phyloP scores from a whole-genome alignment of 2,888 invertebrate genomes.

The Meteorus cinctellus region DNA sequence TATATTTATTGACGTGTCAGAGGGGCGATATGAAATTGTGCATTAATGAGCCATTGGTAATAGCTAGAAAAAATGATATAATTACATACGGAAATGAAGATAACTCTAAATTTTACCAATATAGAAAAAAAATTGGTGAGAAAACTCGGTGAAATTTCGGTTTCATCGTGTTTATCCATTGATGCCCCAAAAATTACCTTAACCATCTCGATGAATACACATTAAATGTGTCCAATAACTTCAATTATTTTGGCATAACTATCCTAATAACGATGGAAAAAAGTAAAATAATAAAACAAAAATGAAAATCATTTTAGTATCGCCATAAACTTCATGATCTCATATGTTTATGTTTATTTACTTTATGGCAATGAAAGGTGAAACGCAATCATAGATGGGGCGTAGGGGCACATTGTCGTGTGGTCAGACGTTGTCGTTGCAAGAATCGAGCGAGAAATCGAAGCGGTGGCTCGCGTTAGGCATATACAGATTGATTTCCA shows the following conservation, averaged over 20 bases:
- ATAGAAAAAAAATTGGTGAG: no score
- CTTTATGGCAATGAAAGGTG: constrained; percentile 34
- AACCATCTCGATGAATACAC: no score
- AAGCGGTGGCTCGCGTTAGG: constrained; percentile 18
- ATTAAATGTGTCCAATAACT: no score
- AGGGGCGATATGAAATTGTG: no score
- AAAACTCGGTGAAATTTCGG: no score
- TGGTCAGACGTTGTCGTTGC: constrained; percentile 25
- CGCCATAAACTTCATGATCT: constrained; percentile 20
- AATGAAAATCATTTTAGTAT: constrained; percentile 24
- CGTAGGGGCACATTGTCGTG: constrained; percentile 20
- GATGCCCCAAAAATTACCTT: no score
- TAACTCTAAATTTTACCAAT: no score
- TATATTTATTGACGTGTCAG: neutral
- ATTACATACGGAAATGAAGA: no score
- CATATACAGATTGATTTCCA: constrained; percentile 39
- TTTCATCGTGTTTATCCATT: no score
- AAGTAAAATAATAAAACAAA: constrained; percentile 7
- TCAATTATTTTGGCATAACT: neutral
- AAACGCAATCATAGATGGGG: constrained; percentile 33
- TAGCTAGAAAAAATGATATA: no score
- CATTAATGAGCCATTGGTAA: no score
- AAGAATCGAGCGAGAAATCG: constrained; percentile 33
- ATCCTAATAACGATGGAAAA: constrained; percentile 11
- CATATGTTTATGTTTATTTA: constrained; percentile 39